A percentile compares a stretch with the other conserved stretches of the same genome.
Conservation (phyloP, 2,888 invertebrate species). For the Miltochrista miniata region DNA sequence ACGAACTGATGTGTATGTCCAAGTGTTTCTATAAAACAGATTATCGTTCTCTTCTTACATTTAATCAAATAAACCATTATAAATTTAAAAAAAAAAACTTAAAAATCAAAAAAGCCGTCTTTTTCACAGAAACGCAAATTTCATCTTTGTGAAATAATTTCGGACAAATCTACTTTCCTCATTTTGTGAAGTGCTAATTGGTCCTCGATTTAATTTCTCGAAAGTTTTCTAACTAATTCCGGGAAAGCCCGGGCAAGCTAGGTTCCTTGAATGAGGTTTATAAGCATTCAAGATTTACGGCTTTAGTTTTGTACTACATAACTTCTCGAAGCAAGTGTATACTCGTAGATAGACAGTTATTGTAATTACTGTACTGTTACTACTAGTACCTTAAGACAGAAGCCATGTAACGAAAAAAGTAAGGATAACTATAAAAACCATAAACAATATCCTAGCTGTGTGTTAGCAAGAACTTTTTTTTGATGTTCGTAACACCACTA, state of each 20-base stretch:
- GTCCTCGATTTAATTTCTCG: slow-evolving; percentile 25
- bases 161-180: slow-evolving; percentile 21
- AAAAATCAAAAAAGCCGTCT: slow-evolving; percentile 28
- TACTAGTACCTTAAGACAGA: too few species aligned
- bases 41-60: too few species aligned
- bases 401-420: too few species aligned
- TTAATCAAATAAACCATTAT: not conserved
- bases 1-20: too few species aligned
- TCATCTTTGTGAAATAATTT: slow-evolving; percentile 23
- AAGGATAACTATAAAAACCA: too few species aligned
- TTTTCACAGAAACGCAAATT: slow-evolving; percentile 25
- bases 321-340: not conserved
- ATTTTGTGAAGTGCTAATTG: slow-evolving; percentile 30
- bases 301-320: slow-evolving; percentile 21
- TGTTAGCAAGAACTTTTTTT: too few species aligned
- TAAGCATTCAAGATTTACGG: too few species aligned
- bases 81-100: slow-evolving; percentile 17
- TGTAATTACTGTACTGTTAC: too few species aligned
- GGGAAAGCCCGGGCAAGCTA: slow-evolving; percentile 30
- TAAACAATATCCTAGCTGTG: too few species aligned
- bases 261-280: slow-evolving; percentile 35
- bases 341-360: too few species aligned
- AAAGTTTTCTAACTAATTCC: slow-evolving; percentile 28
- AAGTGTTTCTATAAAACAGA: too few species aligned
- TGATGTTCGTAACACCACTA: too few species aligned